Evolutionary conservation across 1,140 invertebrate genomes (phyloP).

Genomic region (Zaprionus tsacasi): DNA sequence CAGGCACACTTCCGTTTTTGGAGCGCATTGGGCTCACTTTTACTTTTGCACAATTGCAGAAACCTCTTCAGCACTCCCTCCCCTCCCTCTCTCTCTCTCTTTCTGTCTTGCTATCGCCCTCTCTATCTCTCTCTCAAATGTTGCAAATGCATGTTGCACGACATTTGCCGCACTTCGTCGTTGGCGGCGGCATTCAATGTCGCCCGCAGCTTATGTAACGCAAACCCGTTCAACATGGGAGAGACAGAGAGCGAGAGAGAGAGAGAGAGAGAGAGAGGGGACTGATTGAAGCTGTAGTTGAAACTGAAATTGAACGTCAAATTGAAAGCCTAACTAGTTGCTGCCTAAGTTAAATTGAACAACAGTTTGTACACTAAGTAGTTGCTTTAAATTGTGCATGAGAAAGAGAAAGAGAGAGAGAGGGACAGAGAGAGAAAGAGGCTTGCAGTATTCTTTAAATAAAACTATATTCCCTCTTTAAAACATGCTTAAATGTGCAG

Average conservation of each 20-base stretch:
- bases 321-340: neutral
- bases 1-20: conserved; percentile 65
- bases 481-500: too few relatives aligned
- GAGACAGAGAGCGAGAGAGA: neutral
- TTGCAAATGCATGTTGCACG: conserved; percentile 63
- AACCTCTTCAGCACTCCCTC: conserved; percentile 5
- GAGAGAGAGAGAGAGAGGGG: neutral
- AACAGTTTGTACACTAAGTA: too few relatives aligned
- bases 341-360: neutral
- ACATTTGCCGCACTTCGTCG: conserved; percentile 63
- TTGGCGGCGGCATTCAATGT: conserved; percentile 73
- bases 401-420: too few relatives aligned
- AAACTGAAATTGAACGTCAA: neutral
- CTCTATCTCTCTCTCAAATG: conserved; percentile 14
- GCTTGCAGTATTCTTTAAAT: too few relatives aligned
- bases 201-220: conserved; percentile 66
- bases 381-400: too few relatives aligned
- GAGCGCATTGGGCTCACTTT: conserved; percentile 52
- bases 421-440: too few relatives aligned
- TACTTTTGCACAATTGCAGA: conserved; percentile 62
- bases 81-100: conserved; percentile 6
- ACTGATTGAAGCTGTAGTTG: neutral
- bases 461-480: too few relatives aligned
- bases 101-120: neutral
- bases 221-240: conserved; percentile 45